Base-by-base conservation (phyloP, 2,888 invertebrate species). In the Pandemis cinnamomeana region DNA sequence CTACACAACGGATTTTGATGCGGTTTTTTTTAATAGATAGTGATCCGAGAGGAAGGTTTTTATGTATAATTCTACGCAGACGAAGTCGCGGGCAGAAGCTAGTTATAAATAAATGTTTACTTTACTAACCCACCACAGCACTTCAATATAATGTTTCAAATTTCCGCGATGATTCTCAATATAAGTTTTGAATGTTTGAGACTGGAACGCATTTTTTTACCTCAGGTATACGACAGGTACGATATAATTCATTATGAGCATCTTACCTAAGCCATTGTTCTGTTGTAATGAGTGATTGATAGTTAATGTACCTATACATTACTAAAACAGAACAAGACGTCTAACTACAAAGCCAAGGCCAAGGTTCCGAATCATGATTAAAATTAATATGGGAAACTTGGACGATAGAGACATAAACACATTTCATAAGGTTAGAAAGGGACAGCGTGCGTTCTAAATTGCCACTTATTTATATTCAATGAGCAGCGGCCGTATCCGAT, bases 341-440 rank as follows among this genome's bases (percentile, higher is more conserved):
- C 71, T 15, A 67, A 72, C 41, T 48, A 69, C 68, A 76, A 77
- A 72, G 76, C 77, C 81, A 80, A 77, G 80, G 80, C 71, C 81
- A 79, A 76, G 76, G 76, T 70, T 75, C 77, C 74, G 75, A 78
- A 76, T 68, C 60, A 71, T 46, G 41, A 15, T 53, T 48, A 20
- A 71, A 36, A 11, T 41, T 6, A 8, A 5, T 27, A 73, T 61
- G 69, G 61, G 46, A 74, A 71, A 44, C 63, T 27, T 48, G 69
- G 5, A 13, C 51, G 61, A 53, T 15, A 15, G 66, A 74, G 70
- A 71, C 36, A 10, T 6, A 7, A 46, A 27, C 46, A 46, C 46
- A 46, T 48, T 7, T 10, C 44, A 46, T 44, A 51, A 60, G 61
- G 67, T 51, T 10, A n/a, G 58, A 70, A 67, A 69, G 53, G 70